Evolutionary conservation across 2,113 vertebrate species (phyloP).

Genomic region (Amblyopsis rosae): DNA sequence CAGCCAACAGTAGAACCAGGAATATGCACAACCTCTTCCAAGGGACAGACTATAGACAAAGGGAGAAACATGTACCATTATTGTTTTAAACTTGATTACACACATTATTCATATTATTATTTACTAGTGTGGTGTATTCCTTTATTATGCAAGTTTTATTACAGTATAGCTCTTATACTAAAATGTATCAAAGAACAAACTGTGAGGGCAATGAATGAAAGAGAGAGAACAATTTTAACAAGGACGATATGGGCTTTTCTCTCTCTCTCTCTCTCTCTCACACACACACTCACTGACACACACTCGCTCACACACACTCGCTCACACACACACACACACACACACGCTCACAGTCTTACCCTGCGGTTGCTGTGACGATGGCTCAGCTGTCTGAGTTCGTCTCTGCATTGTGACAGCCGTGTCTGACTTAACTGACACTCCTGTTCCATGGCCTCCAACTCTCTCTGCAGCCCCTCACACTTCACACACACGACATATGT

Average conservation of each 20-base stretch:
- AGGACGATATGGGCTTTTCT: no score
- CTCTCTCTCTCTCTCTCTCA: not conserved
- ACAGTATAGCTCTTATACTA: not conserved
- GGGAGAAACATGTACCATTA: not conserved
- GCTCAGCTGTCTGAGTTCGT: conserved; percentile 76
- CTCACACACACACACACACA: conserved; percentile 10
- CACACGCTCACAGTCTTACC: conserved; percentile 29
- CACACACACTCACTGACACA: not conserved
- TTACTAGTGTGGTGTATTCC: not conserved
- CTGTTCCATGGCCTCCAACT: conserved; percentile 80
- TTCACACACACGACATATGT: conserved; percentile 45
- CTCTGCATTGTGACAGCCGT: conserved; percentile 82
- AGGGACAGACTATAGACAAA: conserved; percentile 39
- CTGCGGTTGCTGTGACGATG: conserved; percentile 46
- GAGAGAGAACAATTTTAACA: no score
- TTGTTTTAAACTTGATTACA: no score
- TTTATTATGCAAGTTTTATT: not conserved
- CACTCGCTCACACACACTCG: not conserved
- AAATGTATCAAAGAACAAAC: not conserved
- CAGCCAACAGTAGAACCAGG: conserved; percentile 41
- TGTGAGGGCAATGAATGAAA: no score
- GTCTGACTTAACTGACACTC: conserved; percentile 82
- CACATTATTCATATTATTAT: not conserved
- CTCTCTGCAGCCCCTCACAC: conserved; percentile 81
- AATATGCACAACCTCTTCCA: conserved; percentile 52